Evolutionary conservation across 2,113 vertebrate species (phyloP).

Genomic region (Zeus faber): DNA sequence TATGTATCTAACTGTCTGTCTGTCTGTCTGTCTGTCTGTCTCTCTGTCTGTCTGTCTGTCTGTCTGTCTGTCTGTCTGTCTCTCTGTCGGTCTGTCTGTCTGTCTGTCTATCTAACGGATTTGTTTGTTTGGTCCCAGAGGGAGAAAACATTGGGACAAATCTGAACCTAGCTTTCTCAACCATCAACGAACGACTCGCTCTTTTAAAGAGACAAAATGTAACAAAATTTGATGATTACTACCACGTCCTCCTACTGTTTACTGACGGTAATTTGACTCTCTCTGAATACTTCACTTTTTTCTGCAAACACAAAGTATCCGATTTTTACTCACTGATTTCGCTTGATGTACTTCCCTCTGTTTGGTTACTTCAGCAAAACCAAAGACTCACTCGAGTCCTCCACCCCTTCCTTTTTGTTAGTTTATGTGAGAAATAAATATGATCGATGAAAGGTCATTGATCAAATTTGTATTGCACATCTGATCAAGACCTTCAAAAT

Average conservation of each 20-base stretch:
- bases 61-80: neutral
- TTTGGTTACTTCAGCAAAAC: no score
- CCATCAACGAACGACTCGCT: constrained; percentile 43
- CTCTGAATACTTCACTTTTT: neutral
- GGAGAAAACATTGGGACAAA: constrained; percentile 67
- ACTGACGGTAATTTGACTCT: constrained; percentile 67
- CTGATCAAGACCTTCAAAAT: no score
- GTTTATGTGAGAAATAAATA: neutral
- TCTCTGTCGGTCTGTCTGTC: neutral
- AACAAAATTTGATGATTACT: constrained; percentile 43
- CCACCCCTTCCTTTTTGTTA: neutral
- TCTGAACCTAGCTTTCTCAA: constrained; percentile 47
- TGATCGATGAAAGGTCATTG: no score
- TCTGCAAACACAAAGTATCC: neutral
- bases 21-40: constrained; percentile 6
- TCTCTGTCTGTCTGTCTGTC: neutral
- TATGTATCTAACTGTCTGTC: neutral
- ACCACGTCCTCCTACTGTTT: constrained; percentile 69
- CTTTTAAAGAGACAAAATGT: constrained; percentile 19
- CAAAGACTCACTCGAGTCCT: no score
- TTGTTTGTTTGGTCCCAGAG: no score
- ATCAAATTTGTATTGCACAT: no score
- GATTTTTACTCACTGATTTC: neutral
- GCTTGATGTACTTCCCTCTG: no score
- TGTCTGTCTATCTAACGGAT: constrained; percentile 20